Percentiles rank a stretch among this genome's conserved stretches.
Conservation (phyloP, 2,888 invertebrate genomes). For the Lampropteryx suffumata region DNA sequence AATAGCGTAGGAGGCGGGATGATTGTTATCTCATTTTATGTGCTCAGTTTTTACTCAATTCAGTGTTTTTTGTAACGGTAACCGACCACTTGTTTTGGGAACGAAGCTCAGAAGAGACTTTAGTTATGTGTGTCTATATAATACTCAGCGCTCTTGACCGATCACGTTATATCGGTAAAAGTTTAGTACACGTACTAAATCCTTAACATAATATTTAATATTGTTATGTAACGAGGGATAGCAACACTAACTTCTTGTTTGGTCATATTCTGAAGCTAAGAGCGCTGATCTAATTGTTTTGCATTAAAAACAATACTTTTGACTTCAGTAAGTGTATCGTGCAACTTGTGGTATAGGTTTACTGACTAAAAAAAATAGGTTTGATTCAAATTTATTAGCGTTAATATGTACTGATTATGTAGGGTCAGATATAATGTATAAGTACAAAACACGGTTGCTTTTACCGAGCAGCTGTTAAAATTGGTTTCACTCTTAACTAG, state of each 20-base stretch:
- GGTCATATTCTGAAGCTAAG: background rate
- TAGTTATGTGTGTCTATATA: background rate
- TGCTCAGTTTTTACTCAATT: constrained; percentile 45
- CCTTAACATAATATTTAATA: too few species aligned
- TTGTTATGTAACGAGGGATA: too few species aligned
- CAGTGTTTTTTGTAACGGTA: constrained; percentile 19
- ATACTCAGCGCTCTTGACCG: background rate
- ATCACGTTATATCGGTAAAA: background rate
- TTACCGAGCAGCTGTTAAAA: constrained; percentile 49
- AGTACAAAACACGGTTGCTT: constrained; percentile 64
- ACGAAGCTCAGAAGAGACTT: background rate
- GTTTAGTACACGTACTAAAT: background rate
- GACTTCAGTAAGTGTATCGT: background rate
- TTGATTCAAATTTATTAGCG: constrained; percentile 35
- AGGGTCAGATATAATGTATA: constrained; percentile 44
- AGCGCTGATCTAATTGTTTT: background rate
- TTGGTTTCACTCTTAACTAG: constrained; percentile 62
- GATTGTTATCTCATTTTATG: constrained; percentile 49
- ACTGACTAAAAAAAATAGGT: constrained; percentile 21
- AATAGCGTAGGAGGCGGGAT: constrained; percentile 49
- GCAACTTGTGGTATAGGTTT: constrained; percentile 8
- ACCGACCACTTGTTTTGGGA: constrained; percentile 1
- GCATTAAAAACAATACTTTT: too few species aligned
- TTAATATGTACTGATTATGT: constrained; percentile 44
- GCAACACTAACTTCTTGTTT: background rate